phyloP scores from a whole-genome alignment of 2,113 vertebrate species.

The Sceloporus tristichus region DNA sequence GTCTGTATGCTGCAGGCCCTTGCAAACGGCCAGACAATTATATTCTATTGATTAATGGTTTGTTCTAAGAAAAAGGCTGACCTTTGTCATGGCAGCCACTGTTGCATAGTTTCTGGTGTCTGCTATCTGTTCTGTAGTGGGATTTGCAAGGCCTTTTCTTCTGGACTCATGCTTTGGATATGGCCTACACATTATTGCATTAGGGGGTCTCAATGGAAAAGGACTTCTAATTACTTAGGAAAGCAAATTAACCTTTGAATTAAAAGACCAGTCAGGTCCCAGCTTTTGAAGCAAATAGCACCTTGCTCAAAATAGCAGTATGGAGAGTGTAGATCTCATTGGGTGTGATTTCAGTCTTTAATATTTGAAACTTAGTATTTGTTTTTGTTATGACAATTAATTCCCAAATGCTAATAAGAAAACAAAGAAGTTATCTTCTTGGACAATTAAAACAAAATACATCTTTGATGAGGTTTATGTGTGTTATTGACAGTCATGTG shows the following conservation, averaged over 20 bases:
- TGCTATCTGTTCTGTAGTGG: constrained; percentile 44
- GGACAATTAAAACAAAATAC: constrained; percentile 19
- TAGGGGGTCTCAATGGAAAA: constrained; percentile 59
- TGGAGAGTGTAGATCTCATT: constrained; percentile 57
- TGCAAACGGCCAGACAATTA: constrained; percentile 77
- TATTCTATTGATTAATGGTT: constrained; percentile 78
- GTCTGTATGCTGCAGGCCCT: constrained; percentile 70
- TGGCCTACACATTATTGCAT: constrained; percentile 58
- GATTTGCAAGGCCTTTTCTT: constrained; percentile 62
- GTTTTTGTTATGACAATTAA: constrained; percentile 18
- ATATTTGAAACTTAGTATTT: constrained; percentile 26
- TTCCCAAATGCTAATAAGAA: constrained; percentile 48
- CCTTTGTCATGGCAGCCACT: constrained; percentile 76
- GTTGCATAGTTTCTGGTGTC: constrained; percentile 71
- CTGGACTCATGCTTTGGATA: constrained; percentile 53
- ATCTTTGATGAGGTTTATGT: not conserved
- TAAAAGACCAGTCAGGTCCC: constrained; percentile 61
- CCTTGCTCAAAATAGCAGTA: constrained; percentile 55
- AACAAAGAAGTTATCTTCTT: constrained; percentile 19
- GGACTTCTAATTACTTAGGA: constrained; percentile 68
- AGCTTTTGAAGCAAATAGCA: constrained; percentile 58
- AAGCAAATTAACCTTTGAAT: constrained; percentile 55
- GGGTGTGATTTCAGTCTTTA: constrained; percentile 39
- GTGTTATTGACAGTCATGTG: constrained; percentile 47
- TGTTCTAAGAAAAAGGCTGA: constrained; percentile 76